Evolutionary conservation across 1,140 invertebrate genomes (phyloP).

Genomic region (Brevipalpus yothersi): DNA sequence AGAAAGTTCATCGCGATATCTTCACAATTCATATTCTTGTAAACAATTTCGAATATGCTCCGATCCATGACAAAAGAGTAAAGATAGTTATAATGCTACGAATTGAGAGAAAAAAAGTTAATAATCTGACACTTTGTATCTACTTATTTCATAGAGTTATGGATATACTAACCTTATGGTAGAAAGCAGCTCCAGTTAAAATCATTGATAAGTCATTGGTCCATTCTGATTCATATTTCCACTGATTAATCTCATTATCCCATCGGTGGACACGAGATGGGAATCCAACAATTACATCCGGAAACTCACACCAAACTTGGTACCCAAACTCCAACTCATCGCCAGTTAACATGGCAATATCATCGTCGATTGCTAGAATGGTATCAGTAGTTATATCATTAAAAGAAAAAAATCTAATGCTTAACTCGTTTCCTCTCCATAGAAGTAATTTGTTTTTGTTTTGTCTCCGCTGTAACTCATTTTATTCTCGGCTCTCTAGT

Average conservation of each 20-base stretch:
- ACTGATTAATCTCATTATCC: conserved; percentile 53
- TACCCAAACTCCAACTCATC: conserved; percentile 74
- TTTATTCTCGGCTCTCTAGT: too few relatives aligned
- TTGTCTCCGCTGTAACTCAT: too few relatives aligned
- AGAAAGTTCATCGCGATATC: conserved; percentile 88
- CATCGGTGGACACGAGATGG: conserved; percentile 67
- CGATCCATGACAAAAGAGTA: conserved; percentile 57
- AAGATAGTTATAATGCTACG: conserved; percentile 54
- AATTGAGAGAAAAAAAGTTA: conserved; percentile 16
- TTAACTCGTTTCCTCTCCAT: conserved; percentile 49
- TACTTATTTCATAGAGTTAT: neutral
- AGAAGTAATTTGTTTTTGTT: too few relatives aligned
- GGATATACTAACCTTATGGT: conserved; percentile 56
- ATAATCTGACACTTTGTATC: neutral
- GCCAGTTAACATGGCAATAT: conserved; percentile 74
- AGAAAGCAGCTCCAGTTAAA: conserved; percentile 71
- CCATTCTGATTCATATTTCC: conserved; percentile 86
- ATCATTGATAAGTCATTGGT: conserved; percentile 81
- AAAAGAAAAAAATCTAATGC: conserved; percentile 70
- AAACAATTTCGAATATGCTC: conserved; percentile 55
- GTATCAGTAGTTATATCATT: conserved; percentile 79
- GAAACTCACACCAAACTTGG: conserved; percentile 76
- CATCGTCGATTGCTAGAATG: conserved; percentile 70
- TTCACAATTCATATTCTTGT: conserved; percentile 78
- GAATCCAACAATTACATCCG: conserved; percentile 71